Evolutionary conservation across 1,140 invertebrate species (phyloP), one percentile per base, ranked within the genome.

Genomic region (Phenacoccus solenopsis): DNA sequence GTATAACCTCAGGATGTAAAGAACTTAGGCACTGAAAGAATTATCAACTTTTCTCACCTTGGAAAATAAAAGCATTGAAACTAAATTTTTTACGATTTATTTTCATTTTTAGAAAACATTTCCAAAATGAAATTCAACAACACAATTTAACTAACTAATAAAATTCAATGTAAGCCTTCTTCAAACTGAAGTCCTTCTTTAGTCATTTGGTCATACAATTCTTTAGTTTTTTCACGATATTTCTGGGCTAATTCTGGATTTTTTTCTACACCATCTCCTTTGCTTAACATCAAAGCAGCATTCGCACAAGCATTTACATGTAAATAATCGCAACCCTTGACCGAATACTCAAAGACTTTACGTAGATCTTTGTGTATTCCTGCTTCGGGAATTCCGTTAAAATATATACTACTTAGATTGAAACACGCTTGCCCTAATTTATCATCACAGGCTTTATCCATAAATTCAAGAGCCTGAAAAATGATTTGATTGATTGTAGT

Each of bases 231-330:
- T 72, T 85, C 79, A 76, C 87, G 90, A 74, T 86, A 94, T 57
- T 84, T 81, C 35, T 89, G 83, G 0, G 91, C 87, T 73, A 90
- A 76, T 70, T 86, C 82, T 49, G 80, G 71, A 79, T 91, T 86
- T 75, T 90, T 86, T 67, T 86, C 83, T 0, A 86, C 87, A 0
- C 91, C 83, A 59, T 82, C 80, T 16, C 82, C 82, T 72, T 77
- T 78, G 56, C 72, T 75, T 76, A 93, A 91, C 90, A 93, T 91
- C 74, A 89, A 84, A 73, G 90, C 89, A 1, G 95, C 76, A 81
- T 96, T 96, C 0, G 86, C 86, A 81, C 94, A 96, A 1, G 90
- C 90, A 76, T 88, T 89, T 70, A 91, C 84, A 78, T 94, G 88
- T 2, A 87, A 87, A 10, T 87, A 76, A 73, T 93, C 87, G 78